Evolutionary conservation across 2,113 vertebrate genomes (phyloP), one percentile per base, ranked within the genome.

Genomic region (Sander vitreus): DNA sequence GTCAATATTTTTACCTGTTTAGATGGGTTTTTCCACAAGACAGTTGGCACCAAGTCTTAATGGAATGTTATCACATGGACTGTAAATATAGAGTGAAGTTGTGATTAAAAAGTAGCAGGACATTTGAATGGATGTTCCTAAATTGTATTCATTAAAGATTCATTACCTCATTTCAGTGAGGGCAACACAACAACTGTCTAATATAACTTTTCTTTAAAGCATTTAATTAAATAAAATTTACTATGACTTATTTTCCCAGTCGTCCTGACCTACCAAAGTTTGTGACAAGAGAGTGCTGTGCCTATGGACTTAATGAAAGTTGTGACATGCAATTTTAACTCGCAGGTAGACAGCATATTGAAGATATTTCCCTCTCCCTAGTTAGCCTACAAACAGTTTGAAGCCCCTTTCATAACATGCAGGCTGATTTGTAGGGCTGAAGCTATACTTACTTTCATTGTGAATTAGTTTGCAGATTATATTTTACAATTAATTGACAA

Each of bases 321-420:
- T 59, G 53, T 30, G 16, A 13, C 64, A 65, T 65, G 73, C 27
- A 81, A 87, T 73, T 58, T 14, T 18, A 76, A 19, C 30, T 23
- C 5, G 11, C 60, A 62, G 64, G 19, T 47, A n/a, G 10, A 59
- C 27, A 64, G 47, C 27, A 59, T 39, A 51, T 19, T 69, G 23
- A n/a, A 55, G 7, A 27, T 15, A 66, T 45, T 65, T 45, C 13
- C 27, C n/a, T 59, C 18, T 67, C 30, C 36, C 21, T 4, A 0
- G 0, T 84, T 10, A 14, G 14, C 43, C 47, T 45, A 1, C 39
- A 71, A 58, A 13, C 12, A 13, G 43, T 21, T 58, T 18, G 6
- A 23, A 70, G 16, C 11, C 14, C 2, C n/a, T 55, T 68, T 43
- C 10, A 64, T 6, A n/a, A 39, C 9, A 39, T 39, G 39, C 39